Conservation (phyloP, 1,140 invertebrate genomes). For the Ladona fulva region DNA sequence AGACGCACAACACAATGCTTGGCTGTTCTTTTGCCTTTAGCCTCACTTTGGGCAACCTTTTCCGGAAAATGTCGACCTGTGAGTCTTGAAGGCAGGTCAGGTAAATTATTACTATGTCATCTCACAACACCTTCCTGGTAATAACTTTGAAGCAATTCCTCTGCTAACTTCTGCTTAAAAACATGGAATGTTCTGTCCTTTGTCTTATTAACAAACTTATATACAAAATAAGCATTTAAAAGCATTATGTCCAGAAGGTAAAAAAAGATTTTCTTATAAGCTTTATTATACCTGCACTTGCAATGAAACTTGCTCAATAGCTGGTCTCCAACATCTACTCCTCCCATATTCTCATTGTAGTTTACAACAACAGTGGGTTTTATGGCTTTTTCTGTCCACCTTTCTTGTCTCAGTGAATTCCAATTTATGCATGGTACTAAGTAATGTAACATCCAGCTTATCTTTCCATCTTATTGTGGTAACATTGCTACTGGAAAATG, state of each 20-base stretch:
- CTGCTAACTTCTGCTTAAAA: too few relatives aligned
- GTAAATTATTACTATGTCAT: not conserved
- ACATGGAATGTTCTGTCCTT: conserved; percentile 14
- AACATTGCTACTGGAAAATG: too few relatives aligned
- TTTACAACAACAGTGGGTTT: too few relatives aligned
- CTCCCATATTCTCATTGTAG: too few relatives aligned
- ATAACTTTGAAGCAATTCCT: too few relatives aligned
- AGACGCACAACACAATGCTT: conserved; percentile 15
- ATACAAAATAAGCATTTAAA: conserved; percentile 11
- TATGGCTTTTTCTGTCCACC: too few relatives aligned
- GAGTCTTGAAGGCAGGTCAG: not conserved
- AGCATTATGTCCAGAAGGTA: conserved; percentile 16
- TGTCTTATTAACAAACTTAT: conserved; percentile 4
- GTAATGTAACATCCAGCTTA: too few relatives aligned
- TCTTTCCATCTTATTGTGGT: too few relatives aligned
- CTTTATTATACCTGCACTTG: too few relatives aligned
- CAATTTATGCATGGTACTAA: not conserved
- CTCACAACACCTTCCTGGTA: conserved; percentile 15
- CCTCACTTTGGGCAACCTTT: not conserved
- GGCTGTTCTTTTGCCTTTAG: conserved; percentile 10
- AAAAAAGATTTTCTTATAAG: conserved; percentile 19
- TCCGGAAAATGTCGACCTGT: conserved; percentile 14
- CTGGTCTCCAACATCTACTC: too few relatives aligned
- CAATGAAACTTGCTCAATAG: too few relatives aligned
- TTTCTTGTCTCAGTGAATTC: too few relatives aligned